Base-by-base conservation (phyloP, 2,797 vertebrate species). In the Catostomus latipinnis region DNA sequence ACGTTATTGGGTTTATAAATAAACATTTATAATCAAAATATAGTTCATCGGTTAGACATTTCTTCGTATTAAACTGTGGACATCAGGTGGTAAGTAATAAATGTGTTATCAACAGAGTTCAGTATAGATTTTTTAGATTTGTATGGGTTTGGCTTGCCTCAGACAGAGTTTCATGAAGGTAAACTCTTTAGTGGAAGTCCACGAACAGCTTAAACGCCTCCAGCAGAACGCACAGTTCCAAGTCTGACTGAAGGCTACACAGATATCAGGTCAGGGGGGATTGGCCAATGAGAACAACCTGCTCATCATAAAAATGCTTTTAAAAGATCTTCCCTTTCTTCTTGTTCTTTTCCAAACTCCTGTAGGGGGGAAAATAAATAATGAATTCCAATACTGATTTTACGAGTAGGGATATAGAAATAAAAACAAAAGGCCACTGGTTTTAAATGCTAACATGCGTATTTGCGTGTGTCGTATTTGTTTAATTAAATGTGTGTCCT, bases 271-370 rank as follows among this genome's bases (percentile, higher is more conserved):
- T 94, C 95, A 94, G 93, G 92, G 93, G 94, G 92, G 93, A 94
- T 82, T 96, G 96, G 96, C 70, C 95, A 96, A 96, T 93, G 93
- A 91, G 93, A 94, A 91, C 76, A 90, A 87, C 70, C 91, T 81
- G 93, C 90, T 92, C 92, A 92, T 94, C 91, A 90, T 87, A 86
- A 81, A 82, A 89, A 88, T 80, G 82, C 87, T 80, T 91, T 95
- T 97, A 99, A 93, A 99, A 98, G 92, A 99, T 99, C 94, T 98
- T 99, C 90, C 97, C 98, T 96, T 99, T 99, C 95, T 99, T 99
- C 96, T 97, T 97, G 91, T 99, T 99, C 93, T 99, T 99, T 93
- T 99, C 97, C 96, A 99, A 95, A 93, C 97, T 99, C 91, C 97
- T 99, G 90, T 16, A 76, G 67, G 52, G 11, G 43, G 2, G 43